phyloP scores from a whole-genome alignment of 37 sponge, comb jelly and placozoan species.

The Eunapius fragilis region DNA sequence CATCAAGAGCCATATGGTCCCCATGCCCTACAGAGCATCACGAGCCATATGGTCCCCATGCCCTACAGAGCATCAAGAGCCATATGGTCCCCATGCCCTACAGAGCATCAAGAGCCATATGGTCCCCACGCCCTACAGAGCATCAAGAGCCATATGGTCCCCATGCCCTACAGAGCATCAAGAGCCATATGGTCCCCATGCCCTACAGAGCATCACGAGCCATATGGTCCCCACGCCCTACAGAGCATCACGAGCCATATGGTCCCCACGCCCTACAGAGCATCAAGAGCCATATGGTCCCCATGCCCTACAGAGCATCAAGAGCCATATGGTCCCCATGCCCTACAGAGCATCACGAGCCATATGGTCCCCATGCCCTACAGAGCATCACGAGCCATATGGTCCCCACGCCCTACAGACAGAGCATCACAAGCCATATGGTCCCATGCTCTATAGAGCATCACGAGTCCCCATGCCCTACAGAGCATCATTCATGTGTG shows the following conservation, averaged over 20 bases:
- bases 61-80: constrained; percentile 39
- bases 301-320: constrained; percentile 19
- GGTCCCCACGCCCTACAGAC: neutral
- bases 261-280: neutral
- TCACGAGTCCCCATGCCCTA: neutral
- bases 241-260: constrained; percentile 53
- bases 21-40: constrained; percentile 19
- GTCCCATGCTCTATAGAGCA: neutral
- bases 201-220: constrained; percentile 42
- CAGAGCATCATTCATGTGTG: neutral
- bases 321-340: constrained; percentile 38
- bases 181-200: constrained; percentile 38
- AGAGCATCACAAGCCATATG: constrained; percentile 53
- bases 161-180: constrained; percentile 19
- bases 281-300: constrained; percentile 53
- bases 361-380: constrained; percentile 17
- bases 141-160: constrained; percentile 53
- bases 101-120: constrained; percentile 51
- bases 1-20: constrained; percentile 53
- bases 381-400: constrained; percentile 53
- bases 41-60: constrained; percentile 40
- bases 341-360: constrained; percentile 42
- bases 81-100: constrained; percentile 17
- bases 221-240: constrained; percentile 15
- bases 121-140: neutral